Conservation (phyloP, 2,888 invertebrate species). For the Amorpha juglandis region DNA sequence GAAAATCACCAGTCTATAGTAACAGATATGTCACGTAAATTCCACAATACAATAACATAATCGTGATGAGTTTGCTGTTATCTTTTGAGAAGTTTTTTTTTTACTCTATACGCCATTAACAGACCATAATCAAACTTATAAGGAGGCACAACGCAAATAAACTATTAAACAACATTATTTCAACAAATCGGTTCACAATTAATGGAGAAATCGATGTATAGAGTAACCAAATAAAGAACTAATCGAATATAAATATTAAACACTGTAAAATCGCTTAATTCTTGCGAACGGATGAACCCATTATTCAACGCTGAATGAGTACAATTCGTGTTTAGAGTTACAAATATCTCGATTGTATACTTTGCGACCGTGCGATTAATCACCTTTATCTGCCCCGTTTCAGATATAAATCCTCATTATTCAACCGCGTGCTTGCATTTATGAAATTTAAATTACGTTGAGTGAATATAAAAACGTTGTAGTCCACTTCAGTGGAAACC, state of each 20-base stretch:
- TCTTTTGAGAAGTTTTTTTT: too few relatives aligned
- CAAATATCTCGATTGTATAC: slow-evolving; percentile 26
- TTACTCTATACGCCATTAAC: too few relatives aligned
- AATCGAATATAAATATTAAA: too few relatives aligned
- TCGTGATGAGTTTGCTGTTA: too few relatives aligned
- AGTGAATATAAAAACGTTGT: slow-evolving; percentile 13
- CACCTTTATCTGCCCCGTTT: slow-evolving; percentile 26
- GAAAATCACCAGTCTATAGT: too few relatives aligned
- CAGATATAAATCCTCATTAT: slow-evolving; percentile 28
- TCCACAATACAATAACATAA: too few relatives aligned
- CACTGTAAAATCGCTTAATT: slow-evolving; percentile 11
- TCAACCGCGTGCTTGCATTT: slow-evolving; percentile 16
- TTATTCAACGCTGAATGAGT: slow-evolving; percentile 1
- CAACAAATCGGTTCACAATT: background rate
- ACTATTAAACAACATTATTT: too few relatives aligned
- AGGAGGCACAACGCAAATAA: too few relatives aligned
- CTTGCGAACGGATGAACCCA: background rate
- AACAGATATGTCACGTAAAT: too few relatives aligned
- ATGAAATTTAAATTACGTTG: slow-evolving; percentile 27
- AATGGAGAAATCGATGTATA: background rate
- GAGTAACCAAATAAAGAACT: too few relatives aligned
- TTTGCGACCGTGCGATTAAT: slow-evolving; percentile 27
- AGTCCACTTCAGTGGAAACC: slow-evolving; percentile 2
- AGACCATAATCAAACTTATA: too few relatives aligned
- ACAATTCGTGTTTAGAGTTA: slow-evolving; percentile 13